A percentile compares a stretch with the other conserved stretches of the same genome.
phyloP scores from a whole-genome alignment of 2,888 invertebrate species.

The Leucophenga montana region DNA sequence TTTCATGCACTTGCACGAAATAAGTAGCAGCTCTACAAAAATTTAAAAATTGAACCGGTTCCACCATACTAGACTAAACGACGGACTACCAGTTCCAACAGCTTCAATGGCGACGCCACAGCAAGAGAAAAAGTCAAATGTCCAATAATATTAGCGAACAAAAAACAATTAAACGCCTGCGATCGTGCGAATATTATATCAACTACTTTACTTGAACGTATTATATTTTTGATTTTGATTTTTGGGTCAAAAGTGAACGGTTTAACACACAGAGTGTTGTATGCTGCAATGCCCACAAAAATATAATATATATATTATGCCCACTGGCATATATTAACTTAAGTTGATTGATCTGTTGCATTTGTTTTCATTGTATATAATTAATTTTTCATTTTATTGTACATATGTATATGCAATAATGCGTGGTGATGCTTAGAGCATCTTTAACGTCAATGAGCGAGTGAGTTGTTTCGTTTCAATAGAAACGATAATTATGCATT shows the following conservation, averaged over 20 bases:
- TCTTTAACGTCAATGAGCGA: too few relatives aligned
- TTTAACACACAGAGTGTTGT: conserved; percentile 38
- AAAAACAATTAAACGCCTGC: conserved; percentile 48
- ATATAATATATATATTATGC: background rate
- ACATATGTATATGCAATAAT: too few relatives aligned
- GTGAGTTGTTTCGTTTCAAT: too few relatives aligned
- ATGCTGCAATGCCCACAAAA: conserved; percentile 9
- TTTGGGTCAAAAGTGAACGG: conserved; percentile 73
- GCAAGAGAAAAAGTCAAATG: background rate
- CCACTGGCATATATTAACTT: background rate
- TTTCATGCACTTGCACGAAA: conserved; percentile 7
- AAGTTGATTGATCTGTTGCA: conserved; percentile 11
- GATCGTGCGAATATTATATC: conserved; percentile 30
- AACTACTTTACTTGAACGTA: conserved; percentile 14
- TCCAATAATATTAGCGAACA: conserved; percentile 44
- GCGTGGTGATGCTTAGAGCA: too few relatives aligned
- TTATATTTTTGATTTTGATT: conserved; percentile 41
- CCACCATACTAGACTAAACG: conserved; percentile 10
- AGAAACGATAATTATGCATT: too few relatives aligned
- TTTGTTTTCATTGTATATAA: background rate
- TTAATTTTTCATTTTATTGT: background rate
- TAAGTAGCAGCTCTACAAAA: background rate
- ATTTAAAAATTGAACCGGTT: conserved; percentile 52
- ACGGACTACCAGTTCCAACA: conserved; percentile 21
- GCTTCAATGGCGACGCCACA: conserved; percentile 24